phyloP scores from a whole-genome alignment of 2,113 vertebrate species.

The Mystacornis crossleyi region DNA sequence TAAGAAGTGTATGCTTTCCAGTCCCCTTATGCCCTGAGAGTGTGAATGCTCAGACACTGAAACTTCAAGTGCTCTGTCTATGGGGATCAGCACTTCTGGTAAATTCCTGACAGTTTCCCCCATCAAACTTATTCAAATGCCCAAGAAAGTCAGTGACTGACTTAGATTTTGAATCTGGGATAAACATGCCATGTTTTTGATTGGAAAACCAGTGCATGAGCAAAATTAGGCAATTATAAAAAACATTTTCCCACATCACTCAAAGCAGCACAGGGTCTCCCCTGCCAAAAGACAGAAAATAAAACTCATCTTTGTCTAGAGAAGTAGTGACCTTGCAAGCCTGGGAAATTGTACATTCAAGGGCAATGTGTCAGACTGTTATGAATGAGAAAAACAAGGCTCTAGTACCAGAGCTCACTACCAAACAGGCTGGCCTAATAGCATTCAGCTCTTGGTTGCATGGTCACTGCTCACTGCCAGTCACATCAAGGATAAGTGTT shows the following conservation, averaged over 20 bases:
- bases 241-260: background rate
- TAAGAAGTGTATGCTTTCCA: background rate
- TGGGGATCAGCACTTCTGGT: background rate
- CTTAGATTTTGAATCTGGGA: background rate
- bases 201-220: background rate
- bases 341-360: background rate
- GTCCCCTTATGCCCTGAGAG: background rate
- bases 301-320: conserved; percentile 10
- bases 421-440: background rate
- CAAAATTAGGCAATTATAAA: background rate
- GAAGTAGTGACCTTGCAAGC: background rate
- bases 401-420: background rate
- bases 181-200: background rate
- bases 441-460: background rate
- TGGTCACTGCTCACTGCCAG: background rate
- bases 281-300: background rate
- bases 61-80: background rate
- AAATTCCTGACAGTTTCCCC: background rate
- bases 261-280: background rate
- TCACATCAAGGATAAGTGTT: background rate
- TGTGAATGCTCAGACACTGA: background rate
- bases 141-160: background rate
- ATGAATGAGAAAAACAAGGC: background rate
- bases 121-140: background rate
- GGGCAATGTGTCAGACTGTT: background rate